phyloP scores from a whole-genome alignment of 2,888 invertebrate genomes.

The Spatulosminthurus flaviceps region DNA sequence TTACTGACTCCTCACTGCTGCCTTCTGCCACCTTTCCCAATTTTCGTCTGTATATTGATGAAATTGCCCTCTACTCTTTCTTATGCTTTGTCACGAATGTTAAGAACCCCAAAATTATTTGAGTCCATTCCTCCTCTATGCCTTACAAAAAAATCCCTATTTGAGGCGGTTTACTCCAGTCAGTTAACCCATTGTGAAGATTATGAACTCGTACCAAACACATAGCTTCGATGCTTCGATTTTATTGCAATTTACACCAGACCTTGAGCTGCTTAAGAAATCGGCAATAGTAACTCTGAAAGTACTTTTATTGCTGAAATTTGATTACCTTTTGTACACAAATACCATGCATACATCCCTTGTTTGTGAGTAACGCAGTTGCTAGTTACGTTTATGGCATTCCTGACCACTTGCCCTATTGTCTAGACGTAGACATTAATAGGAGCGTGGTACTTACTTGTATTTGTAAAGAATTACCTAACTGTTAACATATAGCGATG shows the following conservation, averaged over 20 bases:
- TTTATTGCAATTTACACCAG: not conserved
- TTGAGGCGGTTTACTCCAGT: constrained; percentile 18
- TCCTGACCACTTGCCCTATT: not conserved
- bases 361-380: too few relatives aligned
- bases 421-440: not conserved
- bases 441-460: not conserved
- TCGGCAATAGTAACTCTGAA: not conserved
- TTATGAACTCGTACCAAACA: not conserved
- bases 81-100: constrained; percentile 45
- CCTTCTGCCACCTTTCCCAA: constrained; percentile 25
- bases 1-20: not conserved
- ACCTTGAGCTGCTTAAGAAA: not conserved
- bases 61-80: constrained; percentile 28
- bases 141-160: constrained; percentile 19
- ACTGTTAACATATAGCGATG: not conserved
- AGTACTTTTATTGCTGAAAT: not conserved
- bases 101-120: constrained; percentile 24
- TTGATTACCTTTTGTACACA: not conserved
- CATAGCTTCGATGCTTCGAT: not conserved
- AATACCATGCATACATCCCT: too few relatives aligned
- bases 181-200: not conserved
- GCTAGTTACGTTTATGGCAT: not conserved
- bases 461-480: not conserved
- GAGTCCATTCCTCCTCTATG: constrained; percentile 28
- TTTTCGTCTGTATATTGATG: constrained; percentile 40